These are phyloP conservation scores for Lipotes vexillifer DNA, from an alignment of 2,113 vertebrate species.

Conservation along the genomic window DNA sequence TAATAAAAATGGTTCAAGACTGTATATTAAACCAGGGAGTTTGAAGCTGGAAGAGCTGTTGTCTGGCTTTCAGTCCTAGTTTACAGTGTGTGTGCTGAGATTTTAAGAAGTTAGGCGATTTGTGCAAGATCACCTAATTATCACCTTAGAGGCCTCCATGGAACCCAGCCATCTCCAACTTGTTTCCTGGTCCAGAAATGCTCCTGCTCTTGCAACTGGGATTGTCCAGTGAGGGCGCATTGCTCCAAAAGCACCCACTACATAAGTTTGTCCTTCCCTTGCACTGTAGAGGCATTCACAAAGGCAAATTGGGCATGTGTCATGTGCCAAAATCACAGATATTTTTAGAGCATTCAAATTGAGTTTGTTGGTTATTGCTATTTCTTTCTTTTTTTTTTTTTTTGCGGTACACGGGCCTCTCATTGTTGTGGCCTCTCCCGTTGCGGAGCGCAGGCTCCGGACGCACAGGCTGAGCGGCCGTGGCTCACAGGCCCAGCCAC, in stretches of 20 bases:
- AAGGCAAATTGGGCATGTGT: neutral
- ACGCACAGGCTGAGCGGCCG: too few species aligned
- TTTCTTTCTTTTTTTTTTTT: neutral
- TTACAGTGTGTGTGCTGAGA: neutral
- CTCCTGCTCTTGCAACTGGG: neutral
- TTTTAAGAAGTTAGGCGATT: neutral
- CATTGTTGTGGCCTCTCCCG: too few species aligned
- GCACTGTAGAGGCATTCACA: neutral
- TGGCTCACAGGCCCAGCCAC: too few species aligned
- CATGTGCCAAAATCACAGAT: neutral
- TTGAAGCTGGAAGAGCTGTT: neutral
- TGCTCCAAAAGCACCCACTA: neutral
- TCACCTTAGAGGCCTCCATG: neutral
- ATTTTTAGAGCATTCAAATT: neutral
- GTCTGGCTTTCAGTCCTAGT: neutral
- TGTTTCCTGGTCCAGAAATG: neutral
- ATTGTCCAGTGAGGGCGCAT: neutral
- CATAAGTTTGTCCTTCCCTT: neutral
- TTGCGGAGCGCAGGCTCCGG: too few species aligned
- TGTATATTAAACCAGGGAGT: neutral
- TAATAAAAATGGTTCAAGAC: neutral
- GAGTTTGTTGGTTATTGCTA: neutral
- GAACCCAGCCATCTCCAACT: neutral
- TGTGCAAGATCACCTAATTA: neutral
- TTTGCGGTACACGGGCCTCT: too few species aligned